Evolutionary conservation across 2,797 vertebrate species (phyloP).

Genomic region (Xenops minutus): DNA sequence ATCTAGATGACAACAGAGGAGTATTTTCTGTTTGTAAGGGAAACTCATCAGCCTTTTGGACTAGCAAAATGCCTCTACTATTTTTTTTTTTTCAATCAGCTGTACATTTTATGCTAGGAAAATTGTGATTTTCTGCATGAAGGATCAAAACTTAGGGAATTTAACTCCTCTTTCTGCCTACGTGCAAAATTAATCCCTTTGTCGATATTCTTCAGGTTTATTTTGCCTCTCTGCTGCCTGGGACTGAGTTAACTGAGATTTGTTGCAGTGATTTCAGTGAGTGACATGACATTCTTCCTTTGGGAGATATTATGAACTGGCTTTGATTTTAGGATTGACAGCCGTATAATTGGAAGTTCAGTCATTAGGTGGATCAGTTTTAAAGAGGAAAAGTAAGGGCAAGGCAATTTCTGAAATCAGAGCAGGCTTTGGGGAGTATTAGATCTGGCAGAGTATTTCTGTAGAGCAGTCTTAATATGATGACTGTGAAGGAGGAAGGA

Average conservation of each 20-base stretch:
- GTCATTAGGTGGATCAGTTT: slow-evolving; percentile 66
- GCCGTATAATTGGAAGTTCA: slow-evolving; percentile 65
- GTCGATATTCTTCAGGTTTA: slow-evolving; percentile 6
- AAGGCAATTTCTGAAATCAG: slow-evolving; percentile 60
- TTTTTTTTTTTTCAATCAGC: neutral
- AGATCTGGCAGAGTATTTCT: neutral
- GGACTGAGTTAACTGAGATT: slow-evolving; percentile 49
- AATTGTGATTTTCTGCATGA: neutral
- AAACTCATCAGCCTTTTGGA: neutral
- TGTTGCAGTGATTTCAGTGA: slow-evolving; percentile 60
- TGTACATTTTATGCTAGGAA: neutral
- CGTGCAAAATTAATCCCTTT: slow-evolving; percentile 15
- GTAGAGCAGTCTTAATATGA: slow-evolving; percentile 4
- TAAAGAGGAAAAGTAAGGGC: slow-evolving; percentile 54
- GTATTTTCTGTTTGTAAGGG: neutral
- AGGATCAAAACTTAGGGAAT: slow-evolving; percentile 5
- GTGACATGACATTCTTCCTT: slow-evolving; percentile 45
- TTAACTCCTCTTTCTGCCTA: neutral
- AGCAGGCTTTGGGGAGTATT: slow-evolving; percentile 57
- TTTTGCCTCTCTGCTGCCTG: slow-evolving; percentile 36
- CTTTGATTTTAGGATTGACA: slow-evolving; percentile 68
- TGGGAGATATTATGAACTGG: slow-evolving; percentile 55
- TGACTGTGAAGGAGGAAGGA: neutral
- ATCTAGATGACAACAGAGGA: neutral
- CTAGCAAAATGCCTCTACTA: neutral